These are phyloP conservation scores for Bombus impatiens DNA, from an alignment of 1,140 invertebrate species.

Conservation along the genomic window DNA sequence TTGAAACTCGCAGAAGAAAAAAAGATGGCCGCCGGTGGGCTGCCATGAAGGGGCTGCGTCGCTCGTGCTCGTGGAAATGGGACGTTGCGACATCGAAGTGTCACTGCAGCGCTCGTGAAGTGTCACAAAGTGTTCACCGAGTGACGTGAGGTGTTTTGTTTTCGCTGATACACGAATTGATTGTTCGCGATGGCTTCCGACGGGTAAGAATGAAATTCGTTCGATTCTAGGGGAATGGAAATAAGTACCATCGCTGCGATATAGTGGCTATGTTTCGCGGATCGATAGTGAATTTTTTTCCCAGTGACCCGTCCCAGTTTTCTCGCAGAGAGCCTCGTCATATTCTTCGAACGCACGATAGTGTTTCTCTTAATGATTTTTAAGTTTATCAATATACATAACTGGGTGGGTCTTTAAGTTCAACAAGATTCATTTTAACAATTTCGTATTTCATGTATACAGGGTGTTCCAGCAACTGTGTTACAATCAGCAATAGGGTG, in stretches of 20 bases:
- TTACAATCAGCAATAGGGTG: no score
- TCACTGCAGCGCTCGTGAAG: conserved; percentile 65
- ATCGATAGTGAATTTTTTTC: conserved; percentile 77
- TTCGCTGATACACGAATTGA: background rate
- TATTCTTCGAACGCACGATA: background rate
- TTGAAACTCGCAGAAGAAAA: conserved; percentile 48
- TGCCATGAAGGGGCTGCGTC: conserved; percentile 69
- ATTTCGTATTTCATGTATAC: no score
- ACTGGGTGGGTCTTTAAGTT: conserved; percentile 39
- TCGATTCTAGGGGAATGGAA: conserved; percentile 58
- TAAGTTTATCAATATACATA: background rate
- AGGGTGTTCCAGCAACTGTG: no score
- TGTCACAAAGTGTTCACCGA: conserved; percentile 58
- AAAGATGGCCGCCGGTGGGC: conserved; percentile 71
- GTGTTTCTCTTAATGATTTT: background rate
- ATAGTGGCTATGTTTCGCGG: conserved; percentile 68
- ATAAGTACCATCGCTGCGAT: conserved; percentile 37
- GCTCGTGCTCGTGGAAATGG: conserved; percentile 70
- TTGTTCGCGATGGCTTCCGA: conserved; percentile 70
- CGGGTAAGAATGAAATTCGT: conserved; percentile 57
- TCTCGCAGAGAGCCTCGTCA: conserved; percentile 22
- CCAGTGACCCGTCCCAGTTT: conserved; percentile 70
- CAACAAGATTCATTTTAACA: background rate
- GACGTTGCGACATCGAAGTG: conserved; percentile 70
- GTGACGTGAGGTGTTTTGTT: conserved; percentile 61